Conservation (phyloP, 2,888 invertebrate species). For the Argyresthia albistria region DNA sequence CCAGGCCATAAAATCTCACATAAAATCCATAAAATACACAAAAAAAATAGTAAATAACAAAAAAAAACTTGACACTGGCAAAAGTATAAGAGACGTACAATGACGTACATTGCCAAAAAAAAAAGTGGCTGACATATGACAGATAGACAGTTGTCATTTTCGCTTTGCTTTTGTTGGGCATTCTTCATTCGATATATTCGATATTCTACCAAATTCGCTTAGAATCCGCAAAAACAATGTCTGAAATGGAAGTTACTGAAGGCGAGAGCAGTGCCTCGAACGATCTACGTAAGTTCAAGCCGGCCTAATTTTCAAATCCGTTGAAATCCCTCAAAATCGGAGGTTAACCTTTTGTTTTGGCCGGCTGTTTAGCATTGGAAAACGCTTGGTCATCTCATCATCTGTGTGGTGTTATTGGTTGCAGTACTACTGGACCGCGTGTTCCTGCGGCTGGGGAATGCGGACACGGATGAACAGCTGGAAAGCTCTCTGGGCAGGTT, state of each 20-base stretch:
- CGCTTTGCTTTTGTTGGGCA: slow-evolving; percentile 18
- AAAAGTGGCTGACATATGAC: no score
- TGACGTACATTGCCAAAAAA: no score
- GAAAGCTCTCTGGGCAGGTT: slow-evolving; percentile 86
- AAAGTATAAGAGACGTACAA: no score
- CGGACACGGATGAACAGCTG: slow-evolving; percentile 91
- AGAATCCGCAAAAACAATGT: slow-evolving; percentile 30
- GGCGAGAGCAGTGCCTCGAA: slow-evolving; percentile 50
- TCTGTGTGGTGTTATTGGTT: slow-evolving; percentile 19
- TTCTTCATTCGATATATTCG: slow-evolving; percentile 8
- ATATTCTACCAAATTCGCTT: slow-evolving; percentile 5
- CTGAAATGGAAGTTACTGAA: slow-evolving; percentile 62
- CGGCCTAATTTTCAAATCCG: background rate
- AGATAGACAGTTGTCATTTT: slow-evolving; percentile 14
- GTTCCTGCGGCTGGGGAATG: slow-evolving; percentile 88
- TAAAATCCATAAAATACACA: no score
- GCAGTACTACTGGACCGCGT: slow-evolving; percentile 90
- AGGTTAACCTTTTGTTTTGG: slow-evolving; percentile 9
- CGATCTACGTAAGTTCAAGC: slow-evolving; percentile 47
- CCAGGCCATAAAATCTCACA: no score
- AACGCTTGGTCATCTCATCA: slow-evolving; percentile 10
- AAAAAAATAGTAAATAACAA: no score
- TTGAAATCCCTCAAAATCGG: background rate
- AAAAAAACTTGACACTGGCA: no score
- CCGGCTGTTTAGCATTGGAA: slow-evolving; percentile 21